phyloP scores from a whole-genome alignment of 2,797 vertebrate genomes.

The Myoxocephalus aenaeus region DNA sequence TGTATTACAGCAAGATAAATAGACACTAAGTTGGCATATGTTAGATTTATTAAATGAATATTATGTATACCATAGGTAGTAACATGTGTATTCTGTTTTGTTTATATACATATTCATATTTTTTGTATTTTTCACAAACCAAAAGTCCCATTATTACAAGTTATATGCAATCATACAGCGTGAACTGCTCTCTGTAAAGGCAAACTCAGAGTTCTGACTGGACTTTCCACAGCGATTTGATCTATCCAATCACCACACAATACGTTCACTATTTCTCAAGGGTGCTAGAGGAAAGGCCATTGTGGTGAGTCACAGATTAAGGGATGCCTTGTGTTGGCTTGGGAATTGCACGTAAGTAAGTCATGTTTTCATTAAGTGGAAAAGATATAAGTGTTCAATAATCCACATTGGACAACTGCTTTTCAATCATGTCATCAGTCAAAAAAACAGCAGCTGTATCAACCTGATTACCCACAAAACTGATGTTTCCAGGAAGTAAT shows the following conservation, averaged over 20 bases:
- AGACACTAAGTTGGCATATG: neutral
- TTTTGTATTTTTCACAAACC: neutral
- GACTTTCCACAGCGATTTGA: neutral
- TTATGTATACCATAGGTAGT: neutral
- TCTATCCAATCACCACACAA: neutral
- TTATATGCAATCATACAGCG: neutral
- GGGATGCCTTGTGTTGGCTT: neutral
- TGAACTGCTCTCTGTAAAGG: neutral
- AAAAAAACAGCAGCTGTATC: neutral
- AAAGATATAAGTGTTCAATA: neutral
- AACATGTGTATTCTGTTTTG: neutral
- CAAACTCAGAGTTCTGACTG: neutral
- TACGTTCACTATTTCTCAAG: neutral
- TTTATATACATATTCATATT: neutral
- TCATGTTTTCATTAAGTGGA: neutral
- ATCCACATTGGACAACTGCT: neutral
- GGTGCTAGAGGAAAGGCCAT: slow-evolving; percentile 31
- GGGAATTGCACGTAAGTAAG: neutral
- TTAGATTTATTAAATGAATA: neutral
- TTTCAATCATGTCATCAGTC: neutral
- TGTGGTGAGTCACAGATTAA: neutral
- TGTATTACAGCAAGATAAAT: neutral
- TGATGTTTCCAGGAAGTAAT: neutral
- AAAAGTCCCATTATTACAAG: neutral
- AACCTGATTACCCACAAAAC: neutral